Conservation (phyloP, 2,113 vertebrate genomes). For the Archilochus colubris region DNA sequence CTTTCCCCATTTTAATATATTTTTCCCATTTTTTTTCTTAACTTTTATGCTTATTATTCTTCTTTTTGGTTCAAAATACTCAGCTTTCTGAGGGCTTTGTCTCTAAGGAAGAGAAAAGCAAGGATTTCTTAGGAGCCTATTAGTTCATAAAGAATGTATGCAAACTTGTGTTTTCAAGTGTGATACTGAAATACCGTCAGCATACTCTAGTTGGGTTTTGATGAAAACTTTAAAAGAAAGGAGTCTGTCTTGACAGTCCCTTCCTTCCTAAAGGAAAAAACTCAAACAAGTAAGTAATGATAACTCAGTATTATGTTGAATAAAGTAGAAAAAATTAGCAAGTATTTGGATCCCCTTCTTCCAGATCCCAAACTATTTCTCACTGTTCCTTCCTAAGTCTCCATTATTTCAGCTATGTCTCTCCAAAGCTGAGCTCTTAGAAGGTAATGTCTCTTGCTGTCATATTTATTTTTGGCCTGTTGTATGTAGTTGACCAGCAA, state of each 20-base stretch:
- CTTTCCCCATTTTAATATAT: background rate
- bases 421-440: background rate
- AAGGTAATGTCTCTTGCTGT: background rate
- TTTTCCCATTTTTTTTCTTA: background rate
- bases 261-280: background rate
- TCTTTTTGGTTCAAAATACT: background rate
- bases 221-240: background rate
- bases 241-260: background rate
- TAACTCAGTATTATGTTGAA: background rate
- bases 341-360: background rate
- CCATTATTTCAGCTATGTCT: background rate
- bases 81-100: background rate
- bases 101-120: background rate
- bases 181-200: background rate
- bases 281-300: background rate
- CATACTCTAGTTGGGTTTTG: background rate
- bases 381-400: background rate
- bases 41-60: background rate
- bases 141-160: background rate
- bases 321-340: background rate
- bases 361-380: background rate
- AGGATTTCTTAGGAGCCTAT: background rate
- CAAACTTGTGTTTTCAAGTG: background rate
- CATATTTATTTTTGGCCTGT: background rate
- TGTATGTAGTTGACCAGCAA: background rate